Evolutionary conservation across 2,888 invertebrate species (phyloP), one percentile per base, ranked within the genome.

Genomic region (Trichogramma evanescens): DNA sequence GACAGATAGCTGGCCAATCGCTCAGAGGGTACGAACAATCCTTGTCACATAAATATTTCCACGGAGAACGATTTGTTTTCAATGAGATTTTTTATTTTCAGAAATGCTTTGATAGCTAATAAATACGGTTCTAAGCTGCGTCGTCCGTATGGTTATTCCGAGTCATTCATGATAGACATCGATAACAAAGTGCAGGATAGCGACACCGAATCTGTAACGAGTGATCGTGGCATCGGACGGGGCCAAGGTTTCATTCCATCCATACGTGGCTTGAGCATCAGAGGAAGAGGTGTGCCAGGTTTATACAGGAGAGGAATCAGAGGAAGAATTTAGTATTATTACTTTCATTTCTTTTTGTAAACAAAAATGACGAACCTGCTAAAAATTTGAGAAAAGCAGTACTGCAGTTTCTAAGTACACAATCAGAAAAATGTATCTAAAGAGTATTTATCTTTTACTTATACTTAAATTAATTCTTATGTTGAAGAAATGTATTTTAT

Each of bases 121-220:
- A 38, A 45, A 8, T 54, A 39, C 13, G 6, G 42, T 7, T n/a
- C 43, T 1, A 56, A 43, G 38, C 13, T 71, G 44, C 65, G 69
- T 44, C 58, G 62, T n/a, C 71, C 71, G 5, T 66, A 52, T 54
- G 68, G 71, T 2, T 70, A 61, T 53, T 66, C 69, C 2, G 69
- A 69, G 62, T 68, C 67, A 50, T 64, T 65, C 61, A 46, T 71
- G 56, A 61, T 52, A 42, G 68, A 68, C n/a, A 10, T 56, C 5
- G 59, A 43, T 42, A 39, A 8, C 13, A 46, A 48, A 1, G 61
- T 58, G 8, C 60, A 58, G 54, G n/a, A 10, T 9, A n/a, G 6
- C 3, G 50, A 46, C 8, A n/a, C 53, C 7, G 66, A 65, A 55
- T 70, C 70, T 0, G 44, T 71, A 44, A 39, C 57, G 5, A 67